Conservation (phyloP, 1,140 invertebrate genomes). For the Dendroctonus valens region DNA sequence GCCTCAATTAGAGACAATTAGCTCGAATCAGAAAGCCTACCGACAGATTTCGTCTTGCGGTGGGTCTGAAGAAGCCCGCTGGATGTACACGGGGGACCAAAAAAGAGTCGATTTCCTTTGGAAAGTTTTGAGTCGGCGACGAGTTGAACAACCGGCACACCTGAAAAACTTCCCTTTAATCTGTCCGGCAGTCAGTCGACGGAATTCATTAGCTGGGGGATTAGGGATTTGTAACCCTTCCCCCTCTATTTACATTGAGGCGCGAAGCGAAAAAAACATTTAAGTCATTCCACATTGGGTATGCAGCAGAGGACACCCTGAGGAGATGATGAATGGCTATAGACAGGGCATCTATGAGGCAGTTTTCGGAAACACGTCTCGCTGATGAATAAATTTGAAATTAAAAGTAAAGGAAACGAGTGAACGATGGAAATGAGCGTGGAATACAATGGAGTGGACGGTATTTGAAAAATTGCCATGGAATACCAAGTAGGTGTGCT, state of each 20-base stretch:
- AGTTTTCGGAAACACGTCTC: slow-evolving; percentile 6
- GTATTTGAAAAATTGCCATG: not conserved
- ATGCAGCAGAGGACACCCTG: too few species aligned
- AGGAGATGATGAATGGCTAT: too few species aligned
- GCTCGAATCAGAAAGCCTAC: not conserved
- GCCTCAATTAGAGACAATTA: slow-evolving; percentile 2
- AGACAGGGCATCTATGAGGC: too few species aligned
- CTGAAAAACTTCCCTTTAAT: not conserved
- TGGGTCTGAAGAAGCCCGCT: not conserved
- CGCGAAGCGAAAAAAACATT: too few species aligned
- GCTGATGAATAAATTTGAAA: slow-evolving; percentile 18
- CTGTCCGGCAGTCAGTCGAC: not conserved
- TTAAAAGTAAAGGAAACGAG: slow-evolving; percentile 15
- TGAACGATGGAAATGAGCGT: slow-evolving; percentile 2
- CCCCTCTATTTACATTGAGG: too few species aligned
- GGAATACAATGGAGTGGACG: not conserved
- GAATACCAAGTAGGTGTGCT: not conserved
- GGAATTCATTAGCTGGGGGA: too few species aligned
- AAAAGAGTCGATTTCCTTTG: too few species aligned
- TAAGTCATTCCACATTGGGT: too few species aligned
- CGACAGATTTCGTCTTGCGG: not conserved
- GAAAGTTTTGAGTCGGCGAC: too few species aligned
- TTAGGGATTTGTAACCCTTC: too few species aligned
- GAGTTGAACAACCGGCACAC: too few species aligned
- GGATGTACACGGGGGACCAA: not conserved